A percentile compares a stretch with the other conserved stretches of the same genome.
phyloP scores from a whole-genome alignment of 2,797 vertebrate species.

The Poeciliopsis gracilis region DNA sequence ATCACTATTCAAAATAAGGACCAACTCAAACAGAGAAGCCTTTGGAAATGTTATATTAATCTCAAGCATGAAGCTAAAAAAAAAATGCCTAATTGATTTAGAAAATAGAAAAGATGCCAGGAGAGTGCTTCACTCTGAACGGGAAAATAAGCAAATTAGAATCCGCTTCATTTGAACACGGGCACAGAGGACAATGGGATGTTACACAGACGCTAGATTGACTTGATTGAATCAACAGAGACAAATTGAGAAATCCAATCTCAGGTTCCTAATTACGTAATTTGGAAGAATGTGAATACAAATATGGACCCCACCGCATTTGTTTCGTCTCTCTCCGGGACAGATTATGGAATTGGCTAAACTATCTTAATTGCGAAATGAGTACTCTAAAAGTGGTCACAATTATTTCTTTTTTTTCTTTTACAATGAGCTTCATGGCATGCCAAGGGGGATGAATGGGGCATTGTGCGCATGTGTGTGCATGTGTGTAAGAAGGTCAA shows the following conservation, averaged over 20 bases:
- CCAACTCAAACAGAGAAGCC: slow-evolving; percentile 19
- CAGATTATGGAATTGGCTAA: slow-evolving; percentile 72
- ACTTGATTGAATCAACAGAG: slow-evolving; percentile 88
- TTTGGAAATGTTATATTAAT: slow-evolving; percentile 71
- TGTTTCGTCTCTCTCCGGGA: slow-evolving; percentile 49
- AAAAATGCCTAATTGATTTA: slow-evolving; percentile 81
- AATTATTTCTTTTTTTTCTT: slow-evolving; percentile 42
- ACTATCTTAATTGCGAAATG: slow-evolving; percentile 72
- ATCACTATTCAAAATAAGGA: slow-evolving; percentile 15
- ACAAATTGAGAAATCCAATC: slow-evolving; percentile 87
- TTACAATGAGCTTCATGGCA: slow-evolving; percentile 67
- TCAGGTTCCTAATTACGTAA: slow-evolving; percentile 85
- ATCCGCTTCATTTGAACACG: slow-evolving; percentile 83
- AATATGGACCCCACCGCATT: slow-evolving; percentile 74
- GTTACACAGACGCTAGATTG: slow-evolving; percentile 83
- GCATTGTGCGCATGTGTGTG: slow-evolving; percentile 38
- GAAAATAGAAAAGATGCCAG: slow-evolving; percentile 81
- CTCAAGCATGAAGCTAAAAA: slow-evolving; percentile 76
- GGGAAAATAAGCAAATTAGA: slow-evolving; percentile 81
- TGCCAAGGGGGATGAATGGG: slow-evolving; percentile 52
- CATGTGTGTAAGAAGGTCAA: slow-evolving; percentile 53
- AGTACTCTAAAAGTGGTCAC: slow-evolving; percentile 61
- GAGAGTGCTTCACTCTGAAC: slow-evolving; percentile 74
- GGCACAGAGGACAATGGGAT: slow-evolving; percentile 80
- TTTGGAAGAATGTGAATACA: slow-evolving; percentile 81